Evolutionary conservation across 92 coral and sea anemone species (phyloP).

Genomic region (Epizoanthus ramosus): DNA sequence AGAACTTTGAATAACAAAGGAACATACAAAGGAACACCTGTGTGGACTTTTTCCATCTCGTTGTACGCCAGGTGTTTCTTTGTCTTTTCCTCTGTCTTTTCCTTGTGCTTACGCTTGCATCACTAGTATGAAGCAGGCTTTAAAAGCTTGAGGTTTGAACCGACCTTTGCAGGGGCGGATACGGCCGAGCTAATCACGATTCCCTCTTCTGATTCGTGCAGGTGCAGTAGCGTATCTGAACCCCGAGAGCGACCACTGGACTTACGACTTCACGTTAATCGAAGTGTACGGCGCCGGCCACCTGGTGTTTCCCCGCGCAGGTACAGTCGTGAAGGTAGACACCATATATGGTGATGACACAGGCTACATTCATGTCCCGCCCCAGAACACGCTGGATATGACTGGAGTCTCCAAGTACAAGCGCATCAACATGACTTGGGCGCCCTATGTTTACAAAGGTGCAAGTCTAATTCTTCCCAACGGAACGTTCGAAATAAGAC

Average conservation of each 20-base stretch:
- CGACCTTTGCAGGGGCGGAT: too few relatives aligned
- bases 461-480: constrained; percentile 70
- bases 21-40: too few relatives aligned
- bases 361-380: constrained; percentile 72
- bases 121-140: not conserved
- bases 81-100: too few relatives aligned
- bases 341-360: constrained; percentile 74
- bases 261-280: constrained; percentile 68
- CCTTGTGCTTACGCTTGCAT: too few relatives aligned
- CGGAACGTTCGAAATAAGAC: constrained; percentile 72
- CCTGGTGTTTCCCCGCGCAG: constrained; percentile 65
- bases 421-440: constrained; percentile 75
- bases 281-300: constrained; percentile 79
- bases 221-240: constrained; percentile 80
- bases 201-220: constrained; percentile 3
- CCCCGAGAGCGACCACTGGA: constrained; percentile 52
- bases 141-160: not conserved
- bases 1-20: too few relatives aligned
- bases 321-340: constrained; percentile 55
- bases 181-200: not conserved
- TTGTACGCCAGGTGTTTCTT: too few relatives aligned
- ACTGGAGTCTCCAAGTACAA: constrained; percentile 69
- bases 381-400: constrained; percentile 62
- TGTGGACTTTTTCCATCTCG: too few relatives aligned
- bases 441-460: constrained; percentile 60